Percentiles rank a stretch among this genome's conserved stretches.
Evolutionary conservation across 1,140 invertebrate genomes (phyloP).

Genomic region (Medauroidea extradentata): DNA sequence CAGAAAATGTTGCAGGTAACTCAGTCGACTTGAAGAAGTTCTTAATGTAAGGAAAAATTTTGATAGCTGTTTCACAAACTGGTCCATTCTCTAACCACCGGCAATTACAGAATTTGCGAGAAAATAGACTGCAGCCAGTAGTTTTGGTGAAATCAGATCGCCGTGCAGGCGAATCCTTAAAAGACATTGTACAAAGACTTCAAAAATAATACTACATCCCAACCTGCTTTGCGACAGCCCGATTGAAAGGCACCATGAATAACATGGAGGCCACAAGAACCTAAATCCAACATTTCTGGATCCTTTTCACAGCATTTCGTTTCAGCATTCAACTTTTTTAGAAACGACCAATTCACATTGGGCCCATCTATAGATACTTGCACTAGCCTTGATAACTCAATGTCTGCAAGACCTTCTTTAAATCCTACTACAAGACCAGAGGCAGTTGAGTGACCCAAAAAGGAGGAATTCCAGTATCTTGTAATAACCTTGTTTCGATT

Average conservation of each 20-base stretch:
- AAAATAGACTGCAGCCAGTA: conserved; percentile 11
- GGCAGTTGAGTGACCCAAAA: conserved; percentile 15
- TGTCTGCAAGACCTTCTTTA: not conserved
- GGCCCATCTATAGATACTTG: conserved; percentile 15
- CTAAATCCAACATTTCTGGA: conserved; percentile 17
- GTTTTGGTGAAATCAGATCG: conserved; percentile 12
- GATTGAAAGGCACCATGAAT: conserved; percentile 20
- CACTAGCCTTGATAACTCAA: conserved; percentile 7
- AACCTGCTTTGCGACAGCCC: conserved; percentile 13
- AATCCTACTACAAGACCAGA: conserved; percentile 17
- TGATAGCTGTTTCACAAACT: conserved; percentile 5
- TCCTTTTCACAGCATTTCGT: not conserved
- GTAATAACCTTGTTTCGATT: conserved; percentile 10
- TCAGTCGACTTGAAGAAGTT: conserved; percentile 3
- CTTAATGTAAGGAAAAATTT: conserved; percentile 1
- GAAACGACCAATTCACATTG: conserved; percentile 20
- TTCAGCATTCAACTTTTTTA: too few relatives aligned
- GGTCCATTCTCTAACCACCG: conserved; percentile 17
- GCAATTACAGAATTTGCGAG: conserved; percentile 19
- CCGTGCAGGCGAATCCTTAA: conserved; percentile 14
- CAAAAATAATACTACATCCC: conserved; percentile 14
- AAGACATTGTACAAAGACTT: conserved; percentile 14
- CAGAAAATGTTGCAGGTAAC: too few relatives aligned
- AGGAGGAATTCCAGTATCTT: conserved; percentile 21
- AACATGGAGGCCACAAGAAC: conserved; percentile 22